Base-by-base conservation (phyloP, 2,797 vertebrate species). In the Spinus pinus region DNA sequence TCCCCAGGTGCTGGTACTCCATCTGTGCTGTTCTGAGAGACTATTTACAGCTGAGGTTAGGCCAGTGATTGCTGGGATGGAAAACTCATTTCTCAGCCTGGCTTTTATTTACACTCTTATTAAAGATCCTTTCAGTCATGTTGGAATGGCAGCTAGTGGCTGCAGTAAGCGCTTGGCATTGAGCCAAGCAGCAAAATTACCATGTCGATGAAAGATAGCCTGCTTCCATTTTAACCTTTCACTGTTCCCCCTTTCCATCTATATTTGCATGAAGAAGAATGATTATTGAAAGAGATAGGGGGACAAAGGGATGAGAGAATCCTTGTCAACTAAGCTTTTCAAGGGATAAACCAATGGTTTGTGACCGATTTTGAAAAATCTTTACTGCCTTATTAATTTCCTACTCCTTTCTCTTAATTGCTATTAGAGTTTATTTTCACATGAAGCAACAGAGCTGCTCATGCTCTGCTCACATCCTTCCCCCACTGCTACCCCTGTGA, bases 71-170 rank as follows among this genome's bases (percentile, higher is more conserved):
- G 97, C 97, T 97, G 96, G 97, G 96, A 95, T 97, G 97, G 97
- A 98, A 98, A 98, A 97, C 97, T 98, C 96, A 97, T 98, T 98
- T 98, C 97, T 97, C 97, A 95, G 96, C 93, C 96, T 96, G 95
- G 97, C 96, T 98, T 98, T 98, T 98, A 98, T 97, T 98, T 97
- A 97, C 96, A 97, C 95, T 97, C 97, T 97, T 97, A 98, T 97
- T 97, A 98, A 97, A 98, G 95, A 97, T 97, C 94, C 97, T 97
- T 98, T 98, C 96, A 96, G 94, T 98, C 97, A 94, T 70, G 75
- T 90, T 86, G 93, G 95, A 96, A 97, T 94, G 97, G 96, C 97
- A 97, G 97, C 81, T 92, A 97, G 97, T 96, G 97, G 94, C 95
- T 95, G 96, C 95, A 93, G 94, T 27, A 90, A 94, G 95, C 71